phyloP scores from a whole-genome alignment of 2,113 vertebrate genomes.

The Sander lucioperca region DNA sequence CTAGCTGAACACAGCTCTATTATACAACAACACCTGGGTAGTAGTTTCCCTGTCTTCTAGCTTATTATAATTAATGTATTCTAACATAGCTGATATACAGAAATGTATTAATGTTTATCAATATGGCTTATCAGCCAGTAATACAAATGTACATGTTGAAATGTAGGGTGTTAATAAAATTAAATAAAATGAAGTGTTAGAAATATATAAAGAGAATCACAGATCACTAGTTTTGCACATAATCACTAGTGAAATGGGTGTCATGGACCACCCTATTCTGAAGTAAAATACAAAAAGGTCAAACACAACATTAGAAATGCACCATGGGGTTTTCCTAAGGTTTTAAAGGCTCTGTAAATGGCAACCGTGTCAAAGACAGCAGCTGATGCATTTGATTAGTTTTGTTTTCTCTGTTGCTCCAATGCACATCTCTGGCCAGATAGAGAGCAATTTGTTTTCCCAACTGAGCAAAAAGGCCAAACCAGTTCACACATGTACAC shows the following conservation, averaged over 20 bases:
- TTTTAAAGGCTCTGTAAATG: slow-evolving; percentile 36
- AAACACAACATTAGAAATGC: slow-evolving; percentile 40
- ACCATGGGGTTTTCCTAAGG: slow-evolving; percentile 10
- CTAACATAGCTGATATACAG: background rate
- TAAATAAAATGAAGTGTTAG: background rate
- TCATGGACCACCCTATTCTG: background rate
- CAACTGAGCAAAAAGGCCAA: slow-evolving; percentile 60
- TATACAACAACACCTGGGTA: background rate
- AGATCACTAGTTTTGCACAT: background rate
- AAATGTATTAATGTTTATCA: background rate
- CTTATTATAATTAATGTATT: background rate
- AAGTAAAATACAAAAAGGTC: slow-evolving; percentile 31
- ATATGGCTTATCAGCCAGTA: background rate
- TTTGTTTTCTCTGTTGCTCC: slow-evolving; percentile 30
- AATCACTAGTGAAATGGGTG: background rate
- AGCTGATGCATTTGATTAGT: slow-evolving; percentile 29
- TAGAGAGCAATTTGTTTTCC: slow-evolving; percentile 57
- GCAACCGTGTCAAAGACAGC: slow-evolving; percentile 23
- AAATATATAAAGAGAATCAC: background rate
- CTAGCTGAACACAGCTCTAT: slow-evolving; percentile 30
- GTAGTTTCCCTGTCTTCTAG: background rate
- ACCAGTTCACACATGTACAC: slow-evolving; percentile 2
- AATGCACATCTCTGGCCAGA: slow-evolving; percentile 35
- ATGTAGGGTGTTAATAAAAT: background rate
- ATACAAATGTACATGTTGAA: background rate